phyloP scores from a whole-genome alignment of 2,888 invertebrate species.

The Adineta ricciae region DNA sequence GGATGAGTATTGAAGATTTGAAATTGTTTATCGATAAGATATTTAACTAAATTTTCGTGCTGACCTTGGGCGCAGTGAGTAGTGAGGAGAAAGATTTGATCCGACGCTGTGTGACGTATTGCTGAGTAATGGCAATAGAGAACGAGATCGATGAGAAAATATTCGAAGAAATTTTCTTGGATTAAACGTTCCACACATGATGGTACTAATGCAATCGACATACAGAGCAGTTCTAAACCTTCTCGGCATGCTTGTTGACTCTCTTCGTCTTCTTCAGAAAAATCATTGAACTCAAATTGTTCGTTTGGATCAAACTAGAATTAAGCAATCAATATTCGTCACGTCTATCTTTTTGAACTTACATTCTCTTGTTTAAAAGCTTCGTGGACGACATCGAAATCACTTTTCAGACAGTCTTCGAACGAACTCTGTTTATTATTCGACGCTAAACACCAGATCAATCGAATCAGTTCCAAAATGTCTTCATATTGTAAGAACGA shows the following conservation, averaged over 20 bases:
- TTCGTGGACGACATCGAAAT: background rate
- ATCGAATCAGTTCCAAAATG: background rate
- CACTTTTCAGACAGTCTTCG: background rate
- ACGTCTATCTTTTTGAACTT: conserved; percentile 12
- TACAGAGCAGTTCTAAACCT: conserved; percentile 78
- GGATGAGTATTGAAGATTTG: background rate
- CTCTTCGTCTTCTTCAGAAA: background rate
- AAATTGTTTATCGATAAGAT: conserved; percentile 7
- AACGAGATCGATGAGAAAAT: conserved; percentile 75
- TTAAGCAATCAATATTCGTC: background rate
- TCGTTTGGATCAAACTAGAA: background rate
- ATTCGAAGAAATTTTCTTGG: conserved; percentile 73
- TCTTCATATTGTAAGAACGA: background rate
- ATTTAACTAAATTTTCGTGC: conserved; percentile 54
- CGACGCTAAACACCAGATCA: conserved; percentile 11
- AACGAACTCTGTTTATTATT: background rate
- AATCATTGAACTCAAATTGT: background rate
- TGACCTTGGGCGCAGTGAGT: conserved; percentile 64
- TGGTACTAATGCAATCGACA: conserved; percentile 79
- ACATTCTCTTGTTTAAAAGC: background rate
- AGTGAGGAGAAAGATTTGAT: conserved; percentile 72
- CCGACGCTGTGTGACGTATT: conserved; percentile 67
- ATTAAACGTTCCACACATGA: conserved; percentile 69
- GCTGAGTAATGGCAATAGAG: conserved; percentile 60
- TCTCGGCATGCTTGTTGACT: conserved; percentile 65